These are phyloP conservation scores for Zhuqinia jingwanae DNA, from an alignment of 2,888 invertebrate genomes.

Conservation along the genomic window DNA sequence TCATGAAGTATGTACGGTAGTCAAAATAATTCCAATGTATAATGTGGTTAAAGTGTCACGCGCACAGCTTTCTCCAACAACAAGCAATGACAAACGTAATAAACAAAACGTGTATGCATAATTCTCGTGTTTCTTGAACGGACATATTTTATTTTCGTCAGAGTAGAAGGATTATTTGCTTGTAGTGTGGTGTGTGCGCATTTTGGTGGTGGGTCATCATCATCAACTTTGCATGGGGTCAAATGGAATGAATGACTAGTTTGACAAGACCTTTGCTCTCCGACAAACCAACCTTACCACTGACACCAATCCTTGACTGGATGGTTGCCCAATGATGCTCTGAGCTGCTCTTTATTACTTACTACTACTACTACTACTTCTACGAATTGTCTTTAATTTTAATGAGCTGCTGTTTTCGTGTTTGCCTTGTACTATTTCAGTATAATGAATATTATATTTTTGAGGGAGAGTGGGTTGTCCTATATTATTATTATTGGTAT, in stretches of 20 bases:
- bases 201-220: no score
- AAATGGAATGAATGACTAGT: constrained; percentile 22
- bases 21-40: no score
- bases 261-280: constrained; percentile 4
- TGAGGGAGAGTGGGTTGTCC: not conserved
- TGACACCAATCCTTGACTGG: not conserved
- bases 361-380: no score
- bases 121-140: no score
- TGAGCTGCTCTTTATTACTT: not conserved
- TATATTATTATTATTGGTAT: no score
- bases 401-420: constrained; percentile 39
- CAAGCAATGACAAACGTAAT: no score
- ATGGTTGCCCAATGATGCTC: not conserved
- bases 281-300: not conserved
- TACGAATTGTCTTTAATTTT: constrained; percentile 36
- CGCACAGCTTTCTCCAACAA: not conserved
- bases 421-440: not conserved
- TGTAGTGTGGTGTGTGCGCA: no score
- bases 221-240: constrained; percentile 23
- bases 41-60: constrained; percentile 46
- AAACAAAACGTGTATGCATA: no score
- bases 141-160: no score
- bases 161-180: no score
- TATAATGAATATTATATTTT: constrained; percentile 61
- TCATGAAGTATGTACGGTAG: no score